phyloP scores from a whole-genome alignment of 2,797 vertebrate species.

The Smutsia gigantea region DNA sequence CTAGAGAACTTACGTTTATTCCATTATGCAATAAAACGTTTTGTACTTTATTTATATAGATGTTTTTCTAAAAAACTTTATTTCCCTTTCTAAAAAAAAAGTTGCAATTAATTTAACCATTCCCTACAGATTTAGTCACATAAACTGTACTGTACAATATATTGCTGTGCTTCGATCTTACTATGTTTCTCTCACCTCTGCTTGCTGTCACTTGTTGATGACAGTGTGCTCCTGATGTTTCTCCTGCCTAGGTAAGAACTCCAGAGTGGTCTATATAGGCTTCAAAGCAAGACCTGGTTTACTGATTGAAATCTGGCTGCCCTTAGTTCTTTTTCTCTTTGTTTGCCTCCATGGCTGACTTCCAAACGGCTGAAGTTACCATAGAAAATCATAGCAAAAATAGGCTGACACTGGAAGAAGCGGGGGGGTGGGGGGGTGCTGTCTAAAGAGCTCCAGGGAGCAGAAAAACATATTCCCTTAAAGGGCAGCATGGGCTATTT shows the following conservation, averaged over 20 bases:
- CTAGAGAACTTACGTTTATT: not conserved
- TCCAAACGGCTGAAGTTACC: conserved; percentile 48
- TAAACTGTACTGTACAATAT: not conserved
- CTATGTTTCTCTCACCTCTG: not conserved
- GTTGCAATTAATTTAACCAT: not conserved
- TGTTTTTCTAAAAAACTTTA: conserved; percentile 25
- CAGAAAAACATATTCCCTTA: conserved; percentile 1
- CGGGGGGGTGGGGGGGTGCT: not conserved
- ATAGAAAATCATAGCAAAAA: conserved; percentile 51
- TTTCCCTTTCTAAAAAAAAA: not conserved
- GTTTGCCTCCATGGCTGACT: not conserved
- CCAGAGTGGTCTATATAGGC: not conserved
- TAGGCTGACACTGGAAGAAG: not conserved
- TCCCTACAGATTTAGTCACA: not conserved
- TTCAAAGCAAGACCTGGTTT: not conserved
- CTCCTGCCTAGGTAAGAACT: not conserved
- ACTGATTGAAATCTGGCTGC: not conserved
- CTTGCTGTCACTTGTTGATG: not conserved
- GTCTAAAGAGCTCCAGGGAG: not conserved
- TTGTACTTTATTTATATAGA: conserved; percentile 20
- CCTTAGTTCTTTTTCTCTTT: conserved; percentile 11
- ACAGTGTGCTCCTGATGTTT: not conserved
- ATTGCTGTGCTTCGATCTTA: not conserved
- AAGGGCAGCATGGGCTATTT: not conserved
- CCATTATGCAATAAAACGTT: conserved; percentile 1